Conservation (phyloP, 2,113 vertebrate genomes). For the Cavia porcellus region DNA sequence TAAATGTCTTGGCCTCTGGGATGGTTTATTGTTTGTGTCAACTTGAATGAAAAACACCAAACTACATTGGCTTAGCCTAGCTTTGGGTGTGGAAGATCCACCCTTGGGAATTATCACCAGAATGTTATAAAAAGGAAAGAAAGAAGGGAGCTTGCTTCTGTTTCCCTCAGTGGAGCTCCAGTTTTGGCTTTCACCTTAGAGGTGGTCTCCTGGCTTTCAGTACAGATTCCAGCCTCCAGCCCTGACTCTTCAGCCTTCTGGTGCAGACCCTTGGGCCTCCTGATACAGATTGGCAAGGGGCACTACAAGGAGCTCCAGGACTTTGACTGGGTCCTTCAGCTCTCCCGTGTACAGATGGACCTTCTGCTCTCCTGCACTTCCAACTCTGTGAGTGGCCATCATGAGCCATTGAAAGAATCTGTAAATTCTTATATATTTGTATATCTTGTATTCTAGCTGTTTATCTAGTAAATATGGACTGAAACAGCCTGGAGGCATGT, state of each 20-base stretch:
- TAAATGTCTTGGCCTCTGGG: neutral
- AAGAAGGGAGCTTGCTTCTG: neutral
- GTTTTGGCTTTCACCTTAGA: neutral
- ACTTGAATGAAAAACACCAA: neutral
- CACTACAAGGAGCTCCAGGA: too few relatives aligned
- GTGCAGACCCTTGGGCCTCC: neutral
- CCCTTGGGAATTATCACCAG: neutral
- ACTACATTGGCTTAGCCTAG: neutral
- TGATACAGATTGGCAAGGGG: too few relatives aligned
- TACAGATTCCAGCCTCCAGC: neutral
- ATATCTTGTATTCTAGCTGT: too few relatives aligned
- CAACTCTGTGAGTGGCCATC: too few relatives aligned
- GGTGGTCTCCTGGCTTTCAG: neutral
- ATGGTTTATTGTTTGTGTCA: neutral
- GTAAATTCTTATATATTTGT: too few relatives aligned
- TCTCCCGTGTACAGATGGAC: too few relatives aligned
- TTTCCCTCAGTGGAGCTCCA: neutral
- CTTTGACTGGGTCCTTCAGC: too few relatives aligned
- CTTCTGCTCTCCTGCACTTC: too few relatives aligned
- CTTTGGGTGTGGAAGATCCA: neutral
- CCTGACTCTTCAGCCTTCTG: neutral
- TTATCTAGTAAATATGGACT: too few relatives aligned
- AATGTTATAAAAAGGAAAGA: neutral
- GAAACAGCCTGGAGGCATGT: too few relatives aligned
- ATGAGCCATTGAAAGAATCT: too few relatives aligned